phyloP scores from a whole-genome alignment of 2,113 vertebrate species.

The Mastomys natalensis region DNA sequence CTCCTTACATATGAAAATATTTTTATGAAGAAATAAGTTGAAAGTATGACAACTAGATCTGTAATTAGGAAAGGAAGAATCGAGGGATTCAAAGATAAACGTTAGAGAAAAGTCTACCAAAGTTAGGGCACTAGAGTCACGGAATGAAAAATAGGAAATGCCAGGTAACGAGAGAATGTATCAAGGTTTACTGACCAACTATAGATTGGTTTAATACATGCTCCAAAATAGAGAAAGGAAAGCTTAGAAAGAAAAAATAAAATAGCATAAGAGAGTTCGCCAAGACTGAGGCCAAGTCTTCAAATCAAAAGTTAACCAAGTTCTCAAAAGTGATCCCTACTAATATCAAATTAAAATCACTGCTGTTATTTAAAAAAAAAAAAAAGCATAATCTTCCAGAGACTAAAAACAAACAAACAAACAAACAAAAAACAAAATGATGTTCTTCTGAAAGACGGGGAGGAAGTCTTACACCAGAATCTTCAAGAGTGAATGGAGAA shows the following conservation, averaged over 20 bases:
- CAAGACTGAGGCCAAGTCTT: not conserved
- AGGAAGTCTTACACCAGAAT: not conserved
- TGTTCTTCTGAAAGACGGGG: not conserved
- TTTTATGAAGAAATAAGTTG: slow-evolving; percentile 12
- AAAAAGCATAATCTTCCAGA: not conserved
- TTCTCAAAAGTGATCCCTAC: not conserved
- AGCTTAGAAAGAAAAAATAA: not conserved
- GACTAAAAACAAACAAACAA: not conserved
- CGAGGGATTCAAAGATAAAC: slow-evolving; percentile 4
- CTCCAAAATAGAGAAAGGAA: not conserved
- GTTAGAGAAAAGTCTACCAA: slow-evolving; percentile 49
- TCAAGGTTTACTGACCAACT: not conserved
- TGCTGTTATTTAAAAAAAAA: not conserved
- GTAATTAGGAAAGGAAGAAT: slow-evolving; percentile 27
- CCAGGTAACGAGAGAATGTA: not conserved
- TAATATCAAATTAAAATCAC: not conserved
- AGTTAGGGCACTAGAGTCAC: slow-evolving; percentile 38
- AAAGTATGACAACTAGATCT: slow-evolving; percentile 41
- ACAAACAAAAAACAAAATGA: not conserved
- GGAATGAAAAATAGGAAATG: not conserved
- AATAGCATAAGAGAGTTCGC: slow-evolving; percentile 7
- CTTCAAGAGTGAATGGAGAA: not conserved
- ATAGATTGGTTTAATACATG: not conserved
- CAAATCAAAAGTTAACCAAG: not conserved
- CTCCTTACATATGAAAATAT: slow-evolving; percentile 12